A percentile compares a stretch with the other conserved stretches of the same genome.
Evolutionary conservation across 2,888 invertebrate genomes (phyloP).

Genomic region (Parnassius apollo): DNA sequence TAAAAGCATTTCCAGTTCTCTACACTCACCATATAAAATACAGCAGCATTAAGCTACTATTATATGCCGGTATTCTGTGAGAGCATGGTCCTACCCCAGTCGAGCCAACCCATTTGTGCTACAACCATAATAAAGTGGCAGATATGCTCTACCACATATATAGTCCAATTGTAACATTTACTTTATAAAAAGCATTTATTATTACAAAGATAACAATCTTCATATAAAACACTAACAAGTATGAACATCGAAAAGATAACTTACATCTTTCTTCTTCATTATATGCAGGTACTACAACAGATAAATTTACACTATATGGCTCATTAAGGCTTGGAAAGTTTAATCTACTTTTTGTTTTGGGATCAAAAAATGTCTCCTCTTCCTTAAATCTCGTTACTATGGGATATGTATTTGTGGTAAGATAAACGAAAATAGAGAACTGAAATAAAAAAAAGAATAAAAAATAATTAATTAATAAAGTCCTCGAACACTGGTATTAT

Average conservation of each 20-base stretch:
- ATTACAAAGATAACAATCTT: too few relatives aligned
- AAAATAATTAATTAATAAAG: not conserved
- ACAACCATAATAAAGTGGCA: too few relatives aligned
- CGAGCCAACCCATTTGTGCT: too few relatives aligned
- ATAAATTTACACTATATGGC: slow-evolving; percentile 86
- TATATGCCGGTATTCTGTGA: too few relatives aligned
- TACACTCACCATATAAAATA: too few relatives aligned
- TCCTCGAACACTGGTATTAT: not conserved
- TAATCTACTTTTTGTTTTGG: slow-evolving; percentile 57
- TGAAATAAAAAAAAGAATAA: slow-evolving; percentile 48
- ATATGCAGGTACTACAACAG: slow-evolving; percentile 97
- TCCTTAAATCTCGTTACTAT: slow-evolving; percentile 84
- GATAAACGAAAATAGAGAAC: slow-evolving; percentile 82
- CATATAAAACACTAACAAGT: not conserved
- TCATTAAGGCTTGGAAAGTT: slow-evolving; percentile 89
- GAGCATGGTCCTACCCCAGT: too few relatives aligned
- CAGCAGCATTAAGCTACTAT: too few relatives aligned
- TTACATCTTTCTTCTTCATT: slow-evolving; percentile 96
- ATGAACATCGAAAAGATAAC: slow-evolving; percentile 38
- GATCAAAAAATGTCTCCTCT: slow-evolving; percentile 88
- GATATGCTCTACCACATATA: too few relatives aligned
- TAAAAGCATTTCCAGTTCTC: too few relatives aligned
- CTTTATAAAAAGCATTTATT: too few relatives aligned
- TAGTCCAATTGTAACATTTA: too few relatives aligned
- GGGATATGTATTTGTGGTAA: slow-evolving; percentile 85